Evolutionary conservation across 1,140 invertebrate species (phyloP), one percentile per base, ranked within the genome.

Genomic region (Ostrea denselamellosa): DNA sequence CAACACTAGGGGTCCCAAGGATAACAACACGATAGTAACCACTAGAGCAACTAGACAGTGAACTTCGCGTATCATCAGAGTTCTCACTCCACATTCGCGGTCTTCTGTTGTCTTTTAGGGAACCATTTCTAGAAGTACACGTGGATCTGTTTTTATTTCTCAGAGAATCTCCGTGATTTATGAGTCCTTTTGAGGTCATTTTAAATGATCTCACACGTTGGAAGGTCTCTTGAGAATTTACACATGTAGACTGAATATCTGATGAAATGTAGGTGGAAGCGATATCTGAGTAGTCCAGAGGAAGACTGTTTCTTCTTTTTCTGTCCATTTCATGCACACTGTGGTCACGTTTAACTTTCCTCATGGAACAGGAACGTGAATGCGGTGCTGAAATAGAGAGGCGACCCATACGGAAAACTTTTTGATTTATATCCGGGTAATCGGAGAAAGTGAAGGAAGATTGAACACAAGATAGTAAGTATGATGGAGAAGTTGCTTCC

Each of bases 111-210:
- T 88, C 52, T 10, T 53, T 91, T n/a, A 85, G 51, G 53, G 86
- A 82, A 7, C 95, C 96, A 97, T 98, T 85, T 97, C 96, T 65
- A 97, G 96, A 90, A 97, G 96, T 58, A 85, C 98, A 97, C 88
- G 97, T 97, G 2, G 94, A 93, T 52, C 93, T 93, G 86, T 92
- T 93, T 28, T 95, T 94, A 86, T 96, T 96, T 86, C 96, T 95
- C 94, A 98, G 97, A 89, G 98, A 97, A 95, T 98, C 98, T 0
- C 98, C 98, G 88, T 97, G 97, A 95, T 98, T 98, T 52, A 98
- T 97, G 88, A 98, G 96, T 4, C 97, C 98, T 96, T 98, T 98
- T 86, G 97, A 96, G 82, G 97, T 98, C 91, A 97, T 96, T 94
- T 97, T 97, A 95, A 98, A 98, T 86, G 97, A 98, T 90, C 98